Evolutionary conservation across 2,888 invertebrate species (phyloP).

Genomic region (Hanleya hanleyi): DNA sequence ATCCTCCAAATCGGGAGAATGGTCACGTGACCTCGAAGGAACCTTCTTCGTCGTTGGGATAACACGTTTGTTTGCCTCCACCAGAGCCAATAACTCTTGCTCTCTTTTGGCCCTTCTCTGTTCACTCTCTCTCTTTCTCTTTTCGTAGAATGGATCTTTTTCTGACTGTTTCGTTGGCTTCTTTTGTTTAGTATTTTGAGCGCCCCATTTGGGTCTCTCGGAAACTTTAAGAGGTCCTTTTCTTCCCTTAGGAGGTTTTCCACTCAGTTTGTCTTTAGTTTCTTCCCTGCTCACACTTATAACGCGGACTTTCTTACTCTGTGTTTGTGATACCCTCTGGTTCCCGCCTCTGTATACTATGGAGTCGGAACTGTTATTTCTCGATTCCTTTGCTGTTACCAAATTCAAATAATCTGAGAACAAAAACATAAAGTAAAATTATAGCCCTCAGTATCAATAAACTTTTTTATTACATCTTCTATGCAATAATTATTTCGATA

Average conservation of each 20-base stretch:
- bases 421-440: too few relatives aligned
- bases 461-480: too few relatives aligned
- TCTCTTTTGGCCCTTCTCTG: slow-evolving; percentile 53
- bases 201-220: slow-evolving; percentile 60
- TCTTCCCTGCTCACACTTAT: slow-evolving; percentile 51
- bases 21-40: neutral
- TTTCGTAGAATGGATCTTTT: slow-evolving; percentile 63
- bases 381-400: slow-evolving; percentile 1
- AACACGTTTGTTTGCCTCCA: slow-evolving; percentile 57
- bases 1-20: neutral
- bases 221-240: neutral
- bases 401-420: too few relatives aligned
- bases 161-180: slow-evolving; percentile 65
- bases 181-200: slow-evolving; percentile 48
- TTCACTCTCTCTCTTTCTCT: slow-evolving; percentile 52
- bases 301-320: slow-evolving; percentile 54
- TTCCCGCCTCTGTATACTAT: slow-evolving; percentile 49
- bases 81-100: slow-evolving; percentile 57
- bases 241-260: slow-evolving; percentile 22
- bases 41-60: slow-evolving; percentile 48
- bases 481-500: too few relatives aligned
- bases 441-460: too few relatives aligned
- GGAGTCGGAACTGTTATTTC: slow-evolving; percentile 51
- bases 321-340: slow-evolving; percentile 17
- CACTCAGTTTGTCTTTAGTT: slow-evolving; percentile 16